phyloP scores from a whole-genome alignment of 2,888 invertebrate species.

The Drosophila multiciliata region DNA sequence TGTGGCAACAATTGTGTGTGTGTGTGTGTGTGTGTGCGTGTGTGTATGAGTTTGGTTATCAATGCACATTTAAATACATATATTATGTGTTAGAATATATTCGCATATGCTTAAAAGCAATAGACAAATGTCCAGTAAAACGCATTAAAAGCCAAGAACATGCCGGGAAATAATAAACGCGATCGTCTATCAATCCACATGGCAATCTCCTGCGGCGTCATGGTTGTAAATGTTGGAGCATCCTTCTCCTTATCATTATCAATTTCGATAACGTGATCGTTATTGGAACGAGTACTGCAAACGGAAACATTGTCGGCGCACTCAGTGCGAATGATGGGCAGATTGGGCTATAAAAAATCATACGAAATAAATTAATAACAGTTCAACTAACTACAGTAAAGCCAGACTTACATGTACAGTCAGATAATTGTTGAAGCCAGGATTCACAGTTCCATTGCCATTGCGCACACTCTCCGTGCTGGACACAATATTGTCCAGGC shows the following conservation, averaged over 20 bases:
- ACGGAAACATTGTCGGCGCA: constrained; percentile 77
- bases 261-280: constrained; percentile 75
- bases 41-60: constrained; percentile 2
- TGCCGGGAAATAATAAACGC: constrained; percentile 77
- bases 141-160: constrained; percentile 81
- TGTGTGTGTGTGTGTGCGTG: constrained; percentile 2
- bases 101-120: constrained; percentile 59
- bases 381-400: neutral
- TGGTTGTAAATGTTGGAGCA: constrained; percentile 81
- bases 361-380: neutral
- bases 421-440: constrained; percentile 85
- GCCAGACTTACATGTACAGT: constrained; percentile 78
- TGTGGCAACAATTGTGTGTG: constrained; percentile 39
- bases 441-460: constrained; percentile 72
- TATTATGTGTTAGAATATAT: constrained; percentile 1
- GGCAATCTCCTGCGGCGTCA: constrained; percentile 83
- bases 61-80: constrained; percentile 11
- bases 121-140: constrained; percentile 83
- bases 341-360: constrained; percentile 55
- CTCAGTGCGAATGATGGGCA: constrained; percentile 82
- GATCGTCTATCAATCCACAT: constrained; percentile 83
- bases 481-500: constrained; percentile 89
- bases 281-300: constrained; percentile 69
- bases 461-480: constrained; percentile 88
- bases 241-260: constrained; percentile 75